Evolutionary conservation across 2,888 invertebrate genomes (phyloP), one percentile per base, ranked within the genome.

Genomic region (Chrysolina americana): DNA sequence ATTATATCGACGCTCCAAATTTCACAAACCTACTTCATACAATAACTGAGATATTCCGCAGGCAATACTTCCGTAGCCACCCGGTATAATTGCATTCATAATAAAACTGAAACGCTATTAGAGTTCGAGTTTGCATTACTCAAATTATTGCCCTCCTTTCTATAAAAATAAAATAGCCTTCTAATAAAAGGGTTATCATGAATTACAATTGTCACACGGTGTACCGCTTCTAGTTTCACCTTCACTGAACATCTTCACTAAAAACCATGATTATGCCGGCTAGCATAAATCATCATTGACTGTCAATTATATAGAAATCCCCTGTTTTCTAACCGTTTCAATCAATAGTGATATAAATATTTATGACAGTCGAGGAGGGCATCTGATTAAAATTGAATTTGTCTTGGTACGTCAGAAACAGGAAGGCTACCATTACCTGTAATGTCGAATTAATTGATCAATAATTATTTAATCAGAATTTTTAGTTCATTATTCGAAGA

Each of bases 401-500:
- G 59, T 59, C 59, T 59, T 59, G 59, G 23, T 59, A 59, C 15
- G 36, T 59, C n/a, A 36, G 36, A 36, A n/a, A 59, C 59, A 59
- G 59, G 59, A 59, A 59, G 59, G 59, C 13, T 36, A 36, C 36
- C 36, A 59, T 59, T 59, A 59, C 59, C 9, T 59, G 23, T n/a
- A 59, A 23, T 17, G 36, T 28, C 59, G 28, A 59, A 28, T n/a
- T 59, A 59, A 59, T 59, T 59, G 59, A n/a, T 11, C 28, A 28
- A 59, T 59, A 59, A 59, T 59, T 36, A n/a, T 59, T 28, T 59
- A n/a, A 59, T 59, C 59, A 36, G 59, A 36, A 59, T 28, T 36
- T 59, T 1, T 36, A 36, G 36, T 36, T 59, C 59, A n/a, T 17
- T 59, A 59, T 59, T 59, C 28, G 59, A 59, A n/a, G 59, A n/a